A percentile compares a stretch with the other conserved stretches of the same genome.
Conservation (phyloP, 2,797 vertebrate genomes). For the Lutjanus argentimaculatus region DNA sequence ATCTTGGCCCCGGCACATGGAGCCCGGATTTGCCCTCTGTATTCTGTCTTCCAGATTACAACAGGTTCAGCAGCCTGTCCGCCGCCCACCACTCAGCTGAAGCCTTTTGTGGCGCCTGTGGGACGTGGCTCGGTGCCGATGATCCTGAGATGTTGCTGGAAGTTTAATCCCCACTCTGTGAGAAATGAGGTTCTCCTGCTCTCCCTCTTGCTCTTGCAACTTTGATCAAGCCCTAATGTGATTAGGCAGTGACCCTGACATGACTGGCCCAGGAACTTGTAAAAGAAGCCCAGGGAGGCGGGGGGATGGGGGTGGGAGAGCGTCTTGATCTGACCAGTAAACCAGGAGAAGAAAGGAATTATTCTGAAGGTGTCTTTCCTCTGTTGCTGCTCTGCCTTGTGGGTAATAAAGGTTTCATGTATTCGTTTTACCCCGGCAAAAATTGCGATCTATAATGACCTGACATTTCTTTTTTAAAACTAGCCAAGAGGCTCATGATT, state of each 20-base stretch:
- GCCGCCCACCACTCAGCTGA: slow-evolving; percentile 64
- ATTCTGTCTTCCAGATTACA: slow-evolving; percentile 82
- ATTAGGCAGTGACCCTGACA: slow-evolving; percentile 87
- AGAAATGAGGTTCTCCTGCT: slow-evolving; percentile 80
- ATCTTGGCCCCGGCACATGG: slow-evolving; percentile 64
- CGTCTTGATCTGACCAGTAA: slow-evolving; percentile 81
- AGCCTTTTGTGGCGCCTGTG: slow-evolving; percentile 63
- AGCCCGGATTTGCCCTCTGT: slow-evolving; percentile 70
- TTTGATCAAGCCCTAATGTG: slow-evolving; percentile 87
- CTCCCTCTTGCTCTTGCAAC: slow-evolving; percentile 76
- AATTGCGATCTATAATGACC: slow-evolving; percentile 89
- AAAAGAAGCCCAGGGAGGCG: slow-evolving; percentile 60
- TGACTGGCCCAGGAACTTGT: slow-evolving; percentile 81
- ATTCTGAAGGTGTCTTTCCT: slow-evolving; percentile 85
- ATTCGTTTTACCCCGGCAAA: slow-evolving; percentile 88
- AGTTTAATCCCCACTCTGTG: slow-evolving; percentile 83
- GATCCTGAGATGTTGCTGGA: slow-evolving; percentile 76
- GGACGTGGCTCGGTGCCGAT: slow-evolving; percentile 60
- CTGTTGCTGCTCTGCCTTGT: slow-evolving; percentile 81
- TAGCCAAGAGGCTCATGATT: slow-evolving; percentile 83
- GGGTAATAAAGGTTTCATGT: slow-evolving; percentile 92
- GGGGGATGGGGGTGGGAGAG: not conserved
- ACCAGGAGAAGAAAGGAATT: slow-evolving; percentile 81
- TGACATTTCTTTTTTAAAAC: slow-evolving; percentile 88
- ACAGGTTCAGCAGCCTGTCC: slow-evolving; percentile 68